Evolutionary conservation across 2,113 vertebrate genomes (phyloP).

Genomic region (Apodemus sylvaticus): DNA sequence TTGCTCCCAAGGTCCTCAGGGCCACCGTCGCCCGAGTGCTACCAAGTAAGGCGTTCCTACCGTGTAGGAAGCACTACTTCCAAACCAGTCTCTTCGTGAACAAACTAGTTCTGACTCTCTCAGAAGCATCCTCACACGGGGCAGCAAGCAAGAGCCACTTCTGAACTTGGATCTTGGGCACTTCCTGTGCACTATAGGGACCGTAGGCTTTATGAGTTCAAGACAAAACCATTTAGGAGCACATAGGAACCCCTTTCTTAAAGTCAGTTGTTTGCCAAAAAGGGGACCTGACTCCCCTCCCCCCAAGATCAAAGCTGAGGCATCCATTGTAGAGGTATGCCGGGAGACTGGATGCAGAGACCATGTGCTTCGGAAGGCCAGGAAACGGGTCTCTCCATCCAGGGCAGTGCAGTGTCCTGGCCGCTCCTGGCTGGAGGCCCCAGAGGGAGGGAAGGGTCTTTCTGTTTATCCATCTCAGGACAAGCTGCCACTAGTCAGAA

Average conservation of each 20-base stretch:
- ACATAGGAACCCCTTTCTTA: not conserved
- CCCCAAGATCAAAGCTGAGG: not conserved
- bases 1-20: not conserved
- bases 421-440: not conserved
- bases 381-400: not conserved
- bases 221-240: not conserved
- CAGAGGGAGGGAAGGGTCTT: not conserved
- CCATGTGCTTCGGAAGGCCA: accelerated
- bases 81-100: conserved; percentile 17
- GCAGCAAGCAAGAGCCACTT: not conserved
- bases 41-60: not conserved
- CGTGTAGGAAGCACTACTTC: not conserved
- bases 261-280: not conserved
- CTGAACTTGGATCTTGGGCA: not conserved
- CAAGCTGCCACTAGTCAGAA: conserved; percentile 58
- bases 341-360: not conserved
- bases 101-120: not conserved
- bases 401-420: not conserved
- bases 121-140: not conserved
- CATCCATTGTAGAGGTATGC: not conserved
- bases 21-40: not conserved
- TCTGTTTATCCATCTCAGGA: conserved; percentile 4
- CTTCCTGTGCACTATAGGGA: not conserved
- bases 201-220: not conserved
- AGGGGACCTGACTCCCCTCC: not conserved